Evolutionary conservation across 1,140 invertebrate species (phyloP).

Genomic region (Pantala flavescens): DNA sequence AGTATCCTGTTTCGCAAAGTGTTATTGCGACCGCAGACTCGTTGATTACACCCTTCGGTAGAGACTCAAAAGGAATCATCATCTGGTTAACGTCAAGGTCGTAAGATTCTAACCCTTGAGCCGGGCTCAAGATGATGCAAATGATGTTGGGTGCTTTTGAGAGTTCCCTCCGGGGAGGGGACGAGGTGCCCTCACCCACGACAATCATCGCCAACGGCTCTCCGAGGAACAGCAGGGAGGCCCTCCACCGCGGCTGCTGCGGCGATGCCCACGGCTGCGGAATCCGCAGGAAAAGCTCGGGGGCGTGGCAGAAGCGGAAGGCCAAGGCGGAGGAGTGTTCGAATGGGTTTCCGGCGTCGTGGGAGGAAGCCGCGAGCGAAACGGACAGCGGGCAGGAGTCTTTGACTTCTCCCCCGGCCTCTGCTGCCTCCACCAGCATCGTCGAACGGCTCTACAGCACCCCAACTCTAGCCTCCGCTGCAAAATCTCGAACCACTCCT

Average conservation of each 20-base stretch:
- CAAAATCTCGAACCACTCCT: constrained; percentile 44
- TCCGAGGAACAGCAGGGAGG: constrained; percentile 44
- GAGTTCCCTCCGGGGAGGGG: constrained; percentile 43
- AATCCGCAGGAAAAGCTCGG: constrained; percentile 34
- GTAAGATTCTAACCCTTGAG: too few relatives aligned
- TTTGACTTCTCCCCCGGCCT: constrained; percentile 19
- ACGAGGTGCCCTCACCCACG: constrained; percentile 19
- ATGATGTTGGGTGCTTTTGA: constrained; percentile 49
- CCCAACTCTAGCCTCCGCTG: constrained; percentile 44
- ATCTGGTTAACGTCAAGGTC: too few relatives aligned
- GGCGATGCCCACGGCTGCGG: constrained; percentile 59
- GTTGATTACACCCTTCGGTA: too few relatives aligned
- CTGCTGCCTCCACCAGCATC: constrained; percentile 15
- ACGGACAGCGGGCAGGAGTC: constrained; percentile 22
- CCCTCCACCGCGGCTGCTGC: constrained; percentile 51
- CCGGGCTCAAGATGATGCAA: neutral
- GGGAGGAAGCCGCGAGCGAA: constrained; percentile 12
- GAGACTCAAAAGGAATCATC: too few relatives aligned
- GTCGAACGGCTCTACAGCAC: constrained; percentile 39
- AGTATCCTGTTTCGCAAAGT: too few relatives aligned
- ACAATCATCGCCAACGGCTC: neutral
- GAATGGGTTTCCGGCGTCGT: constrained; percentile 1
- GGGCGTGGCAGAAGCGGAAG: neutral
- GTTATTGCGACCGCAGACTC: too few relatives aligned
- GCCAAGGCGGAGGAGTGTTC: neutral